phyloP scores from a whole-genome alignment of 2,888 invertebrate species.

The Athrips mouffetella region DNA sequence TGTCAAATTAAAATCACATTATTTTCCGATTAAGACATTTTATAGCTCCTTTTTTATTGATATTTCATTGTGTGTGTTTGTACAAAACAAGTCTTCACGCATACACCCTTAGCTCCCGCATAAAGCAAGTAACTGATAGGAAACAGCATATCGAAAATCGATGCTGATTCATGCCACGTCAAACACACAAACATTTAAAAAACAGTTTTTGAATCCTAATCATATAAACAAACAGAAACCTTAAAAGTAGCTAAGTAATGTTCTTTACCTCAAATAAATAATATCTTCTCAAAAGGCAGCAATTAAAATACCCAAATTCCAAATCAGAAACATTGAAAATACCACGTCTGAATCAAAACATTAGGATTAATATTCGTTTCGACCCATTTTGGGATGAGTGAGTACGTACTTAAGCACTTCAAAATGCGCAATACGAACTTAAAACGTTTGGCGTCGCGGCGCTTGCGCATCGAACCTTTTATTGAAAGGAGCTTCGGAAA shows the following conservation, averaged over 20 bases:
- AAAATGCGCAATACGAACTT: neutral
- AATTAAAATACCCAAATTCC: slow-evolving; percentile 2
- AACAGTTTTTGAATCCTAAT: neutral
- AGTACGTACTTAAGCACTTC: neutral
- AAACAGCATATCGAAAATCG: too few relatives aligned
- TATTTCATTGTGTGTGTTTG: too few relatives aligned
- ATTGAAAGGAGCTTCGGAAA: neutral
- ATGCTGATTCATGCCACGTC: too few relatives aligned
- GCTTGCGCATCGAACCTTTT: slow-evolving; percentile 25
- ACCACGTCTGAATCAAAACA: neutral
- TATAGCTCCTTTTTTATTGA: too few relatives aligned
- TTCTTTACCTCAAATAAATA: neutral
- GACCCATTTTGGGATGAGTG: neutral
- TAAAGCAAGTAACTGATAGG: too few relatives aligned
- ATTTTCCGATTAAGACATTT: too few relatives aligned
- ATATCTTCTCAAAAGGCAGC: neutral
- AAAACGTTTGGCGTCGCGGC: slow-evolving; percentile 18
- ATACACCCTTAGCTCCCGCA: too few relatives aligned
- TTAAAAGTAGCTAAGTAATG: neutral
- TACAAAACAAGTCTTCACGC: too few relatives aligned
- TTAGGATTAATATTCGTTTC: neutral
- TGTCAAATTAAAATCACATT: too few relatives aligned
- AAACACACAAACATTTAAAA: too few relatives aligned
- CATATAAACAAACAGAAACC: neutral
- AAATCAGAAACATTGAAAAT: neutral